Percentiles rank a stretch among this genome's conserved stretches.
Conservation (phyloP, 1,140 invertebrate genomes). For the Oppia nitens region DNA sequence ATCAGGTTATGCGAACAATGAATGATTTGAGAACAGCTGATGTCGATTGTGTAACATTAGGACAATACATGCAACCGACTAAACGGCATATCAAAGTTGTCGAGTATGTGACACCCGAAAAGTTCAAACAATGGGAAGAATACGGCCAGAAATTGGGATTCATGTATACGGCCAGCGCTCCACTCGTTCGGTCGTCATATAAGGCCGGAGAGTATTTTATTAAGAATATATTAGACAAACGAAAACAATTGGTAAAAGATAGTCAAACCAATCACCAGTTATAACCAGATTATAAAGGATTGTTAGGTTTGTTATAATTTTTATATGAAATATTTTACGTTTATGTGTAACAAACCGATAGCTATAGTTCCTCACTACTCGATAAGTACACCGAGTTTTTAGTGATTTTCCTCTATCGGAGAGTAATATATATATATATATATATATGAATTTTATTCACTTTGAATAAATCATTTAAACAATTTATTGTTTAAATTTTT, state of each 20-base stretch:
- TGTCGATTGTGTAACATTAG: conserved; percentile 89
- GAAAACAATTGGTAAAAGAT: not conserved
- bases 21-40: conserved; percentile 54
- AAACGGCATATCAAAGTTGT: conserved; percentile 84
- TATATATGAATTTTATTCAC: not conserved
- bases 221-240: conserved; percentile 19
- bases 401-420: not conserved
- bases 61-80: conserved; percentile 99
- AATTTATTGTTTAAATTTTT: not conserved
- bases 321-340: not conserved
- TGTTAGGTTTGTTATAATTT: not conserved
- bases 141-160: conserved; percentile 75
- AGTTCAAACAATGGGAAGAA: conserved; percentile 79
- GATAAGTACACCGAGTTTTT: not conserved
- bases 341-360: not conserved
- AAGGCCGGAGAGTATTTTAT: conserved; percentile 59
- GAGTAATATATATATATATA: too few relatives aligned
- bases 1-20: conserved; percentile 70
- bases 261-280: not conserved
- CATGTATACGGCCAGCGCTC: conserved; percentile 90
- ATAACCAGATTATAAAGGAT: not conserved
- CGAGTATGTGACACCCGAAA: conserved; percentile 91
- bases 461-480: not conserved
- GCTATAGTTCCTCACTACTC: not conserved
- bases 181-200: conserved; percentile 89